phyloP scores from a whole-genome alignment of 37 sponge, comb jelly and placozoan species.

The Sycon ciliatum region DNA sequence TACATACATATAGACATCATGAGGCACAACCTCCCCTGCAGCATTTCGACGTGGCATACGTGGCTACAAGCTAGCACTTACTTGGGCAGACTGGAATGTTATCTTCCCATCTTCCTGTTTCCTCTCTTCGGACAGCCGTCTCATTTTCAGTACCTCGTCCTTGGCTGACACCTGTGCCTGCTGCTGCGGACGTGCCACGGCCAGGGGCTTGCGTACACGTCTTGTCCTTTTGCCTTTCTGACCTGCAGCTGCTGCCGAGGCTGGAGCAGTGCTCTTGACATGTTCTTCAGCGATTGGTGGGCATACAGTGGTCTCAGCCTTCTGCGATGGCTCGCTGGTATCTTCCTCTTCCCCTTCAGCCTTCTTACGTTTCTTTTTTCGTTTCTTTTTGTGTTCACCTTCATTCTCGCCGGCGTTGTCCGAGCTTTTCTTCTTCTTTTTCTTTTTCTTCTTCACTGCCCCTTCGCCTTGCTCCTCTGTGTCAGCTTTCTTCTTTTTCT shows the following conservation, averaged over 20 bases:
- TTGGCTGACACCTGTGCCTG: neutral
- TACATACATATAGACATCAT: no score
- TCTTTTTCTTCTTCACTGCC: constrained; percentile 5
- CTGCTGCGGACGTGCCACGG: no score
- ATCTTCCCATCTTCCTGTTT: neutral
- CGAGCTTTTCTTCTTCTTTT: constrained; percentile 5
- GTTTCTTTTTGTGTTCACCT: neutral
- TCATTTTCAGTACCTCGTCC: neutral
- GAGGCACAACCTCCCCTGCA: no score
- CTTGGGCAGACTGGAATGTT: neutral
- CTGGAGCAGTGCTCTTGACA: no score
- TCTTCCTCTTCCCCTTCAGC: constrained; percentile 24
- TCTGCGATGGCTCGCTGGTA: constrained; percentile 35
- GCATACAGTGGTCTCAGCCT: no score
- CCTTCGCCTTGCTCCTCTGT: neutral
- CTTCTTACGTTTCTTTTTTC: neutral
- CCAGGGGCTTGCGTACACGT: no score
- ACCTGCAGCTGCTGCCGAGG: no score
- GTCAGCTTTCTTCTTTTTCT: neutral
- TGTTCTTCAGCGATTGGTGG: no score
- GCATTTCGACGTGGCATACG: no score
- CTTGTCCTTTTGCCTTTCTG: no score
- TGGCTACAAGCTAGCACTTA: no score
- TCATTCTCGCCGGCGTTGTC: neutral
- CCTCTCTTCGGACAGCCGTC: neutral